Conservation (phyloP, 2,113 vertebrate genomes). For the Malurus melanocephalus region DNA sequence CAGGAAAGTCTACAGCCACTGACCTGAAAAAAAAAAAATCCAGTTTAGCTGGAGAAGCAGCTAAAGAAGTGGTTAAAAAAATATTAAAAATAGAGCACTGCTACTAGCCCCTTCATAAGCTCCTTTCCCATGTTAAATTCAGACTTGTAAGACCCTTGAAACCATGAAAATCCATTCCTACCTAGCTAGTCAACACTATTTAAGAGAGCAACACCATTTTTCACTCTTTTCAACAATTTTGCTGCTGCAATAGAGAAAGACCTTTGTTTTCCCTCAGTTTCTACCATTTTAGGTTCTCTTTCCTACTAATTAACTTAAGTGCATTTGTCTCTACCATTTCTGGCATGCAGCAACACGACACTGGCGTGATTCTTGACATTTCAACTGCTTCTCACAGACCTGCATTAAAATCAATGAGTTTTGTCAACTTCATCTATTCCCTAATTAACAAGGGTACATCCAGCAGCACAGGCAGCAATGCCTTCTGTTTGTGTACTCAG, state of each 20-base stretch:
- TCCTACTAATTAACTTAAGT: constrained; percentile 50
- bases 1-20: background rate
- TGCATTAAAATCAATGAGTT: constrained; percentile 29
- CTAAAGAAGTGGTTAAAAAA: background rate
- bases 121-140: background rate
- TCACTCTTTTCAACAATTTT: background rate
- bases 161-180: background rate
- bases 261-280: background rate
- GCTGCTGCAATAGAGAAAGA: background rate
- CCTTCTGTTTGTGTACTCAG: background rate
- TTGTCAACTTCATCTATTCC: constrained; percentile 20
- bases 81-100: background rate
- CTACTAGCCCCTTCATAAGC: background rate
- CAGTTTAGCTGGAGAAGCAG: background rate
- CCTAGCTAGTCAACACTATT: background rate
- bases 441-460: background rate
- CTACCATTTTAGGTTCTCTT: constrained; percentile 17
- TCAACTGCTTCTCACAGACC: constrained; percentile 9
- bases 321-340: constrained; percentile 21
- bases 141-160: background rate
- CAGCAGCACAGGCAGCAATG: background rate
- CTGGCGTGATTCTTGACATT: constrained; percentile 33
- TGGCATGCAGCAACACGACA: constrained; percentile 47
- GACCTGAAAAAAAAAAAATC: background rate
- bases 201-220: background rate